phyloP scores from a whole-genome alignment of 1,140 invertebrate genomes.

The Mamestra configurata region DNA sequence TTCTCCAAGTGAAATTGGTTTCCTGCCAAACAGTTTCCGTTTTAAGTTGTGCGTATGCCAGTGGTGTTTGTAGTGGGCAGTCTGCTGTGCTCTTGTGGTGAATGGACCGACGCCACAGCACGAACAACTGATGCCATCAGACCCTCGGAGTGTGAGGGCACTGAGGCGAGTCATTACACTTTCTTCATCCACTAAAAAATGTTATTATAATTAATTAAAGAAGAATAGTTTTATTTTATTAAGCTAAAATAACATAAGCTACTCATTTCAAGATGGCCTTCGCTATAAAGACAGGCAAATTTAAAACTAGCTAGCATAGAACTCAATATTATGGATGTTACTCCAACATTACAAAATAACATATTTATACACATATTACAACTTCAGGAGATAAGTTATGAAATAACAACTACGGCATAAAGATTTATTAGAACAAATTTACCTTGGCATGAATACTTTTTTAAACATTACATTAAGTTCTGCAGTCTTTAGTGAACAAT shows the following conservation, averaged over 20 bases:
- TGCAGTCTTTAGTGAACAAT: neutral
- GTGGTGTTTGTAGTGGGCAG: slow-evolving; percentile 84
- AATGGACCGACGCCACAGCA: slow-evolving; percentile 86
- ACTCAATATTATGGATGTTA: no score
- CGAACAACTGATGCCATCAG: slow-evolving; percentile 81
- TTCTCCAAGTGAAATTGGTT: slow-evolving; percentile 73
- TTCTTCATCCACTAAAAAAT: slow-evolving; percentile 79
- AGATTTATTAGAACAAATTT: neutral
- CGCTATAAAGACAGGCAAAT: no score
- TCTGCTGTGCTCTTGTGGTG: slow-evolving; percentile 78
- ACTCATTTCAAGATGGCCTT: no score
- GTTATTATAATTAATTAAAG: slow-evolving; percentile 14
- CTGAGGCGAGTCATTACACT: slow-evolving; percentile 82
- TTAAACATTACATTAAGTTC: neutral
- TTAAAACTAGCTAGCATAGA: no score
- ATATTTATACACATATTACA: neutral
- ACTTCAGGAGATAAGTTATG: slow-evolving; percentile 11
- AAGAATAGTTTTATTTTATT: neutral
- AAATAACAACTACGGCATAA: neutral
- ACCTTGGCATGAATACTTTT: slow-evolving; percentile 1
- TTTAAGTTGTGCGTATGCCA: slow-evolving; percentile 87
- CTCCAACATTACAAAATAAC: no score
- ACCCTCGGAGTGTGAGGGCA: slow-evolving; percentile 73
- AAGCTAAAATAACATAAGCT: no score
- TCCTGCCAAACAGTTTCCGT: slow-evolving; percentile 83